Conservation (phyloP, 2,888 invertebrate species). For the Melolontha melolontha region DNA sequence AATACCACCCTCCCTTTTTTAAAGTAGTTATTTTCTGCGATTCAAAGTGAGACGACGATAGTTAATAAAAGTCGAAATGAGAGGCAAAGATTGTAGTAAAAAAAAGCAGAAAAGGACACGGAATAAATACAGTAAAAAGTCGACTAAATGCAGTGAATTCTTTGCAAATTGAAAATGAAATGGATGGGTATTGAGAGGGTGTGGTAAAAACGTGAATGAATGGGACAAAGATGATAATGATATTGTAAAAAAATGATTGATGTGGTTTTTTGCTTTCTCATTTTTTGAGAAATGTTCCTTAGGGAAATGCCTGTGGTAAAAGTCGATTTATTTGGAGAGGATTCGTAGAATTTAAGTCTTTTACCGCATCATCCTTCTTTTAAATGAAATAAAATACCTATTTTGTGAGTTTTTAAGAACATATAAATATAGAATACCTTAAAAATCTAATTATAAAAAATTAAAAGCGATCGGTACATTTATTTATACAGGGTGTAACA, state of each 20-base stretch:
- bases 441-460: too few species aligned
- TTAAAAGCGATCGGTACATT: too few species aligned
- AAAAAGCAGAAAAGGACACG: too few species aligned
- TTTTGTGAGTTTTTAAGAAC: too few species aligned
- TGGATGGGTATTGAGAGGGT: conserved; percentile 9
- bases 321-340: conserved; percentile 1
- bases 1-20: conserved; percentile 3
- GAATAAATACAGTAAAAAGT: conserved; percentile 11
- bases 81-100: background rate
- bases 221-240: conserved; percentile 31
- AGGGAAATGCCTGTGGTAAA: background rate
- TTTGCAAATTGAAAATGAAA: conserved; percentile 32
- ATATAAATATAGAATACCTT: too few species aligned
- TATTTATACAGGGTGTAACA: too few species aligned
- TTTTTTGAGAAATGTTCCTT: conserved; percentile 8
- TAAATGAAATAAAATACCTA: too few species aligned
- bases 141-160: conserved; percentile 30
- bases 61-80: background rate
- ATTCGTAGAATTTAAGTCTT: conserved; percentile 13
- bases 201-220: conserved; percentile 18
- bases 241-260: conserved; percentile 42
- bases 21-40: conserved; percentile 3
- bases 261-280: conserved; percentile 31
- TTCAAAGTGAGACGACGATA: background rate
- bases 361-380: background rate